Evolutionary conservation across 2,797 vertebrate species (phyloP).

Genomic region (Sylvilagus floridanus): DNA sequence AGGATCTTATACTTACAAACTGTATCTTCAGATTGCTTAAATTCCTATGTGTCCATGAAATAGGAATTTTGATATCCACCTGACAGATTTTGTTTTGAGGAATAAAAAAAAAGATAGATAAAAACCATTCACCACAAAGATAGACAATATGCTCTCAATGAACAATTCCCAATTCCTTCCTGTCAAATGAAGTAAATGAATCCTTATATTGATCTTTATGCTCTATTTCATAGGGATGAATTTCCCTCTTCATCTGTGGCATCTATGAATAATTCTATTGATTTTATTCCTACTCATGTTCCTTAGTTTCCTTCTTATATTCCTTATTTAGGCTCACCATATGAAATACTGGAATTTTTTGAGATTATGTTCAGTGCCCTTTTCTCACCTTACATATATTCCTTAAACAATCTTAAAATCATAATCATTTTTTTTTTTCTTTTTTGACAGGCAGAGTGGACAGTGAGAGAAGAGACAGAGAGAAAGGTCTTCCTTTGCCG

Average conservation of each 20-base stretch:
- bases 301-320: neutral
- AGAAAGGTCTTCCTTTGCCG: too few species aligned
- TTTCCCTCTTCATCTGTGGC: neutral
- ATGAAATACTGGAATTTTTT: neutral
- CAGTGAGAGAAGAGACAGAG: too few species aligned
- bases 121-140: constrained; percentile 3
- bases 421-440: neutral
- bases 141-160: neutral
- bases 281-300: neutral
- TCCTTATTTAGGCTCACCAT: neutral
- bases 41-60: constrained; percentile 4
- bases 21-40: neutral
- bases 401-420: neutral
- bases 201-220: neutral
- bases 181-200: neutral
- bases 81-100: constrained; percentile 30
- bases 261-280: neutral
- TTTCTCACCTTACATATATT: neutral
- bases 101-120: neutral
- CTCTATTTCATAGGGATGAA: neutral
- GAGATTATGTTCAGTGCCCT: neutral
- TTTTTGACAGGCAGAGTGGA: too few species aligned
- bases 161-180: neutral
- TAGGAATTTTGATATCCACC: neutral
- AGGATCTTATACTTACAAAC: neutral